Evolutionary conservation across 2,888 invertebrate species (phyloP).

Genomic region (Noctua fimbriata): DNA sequence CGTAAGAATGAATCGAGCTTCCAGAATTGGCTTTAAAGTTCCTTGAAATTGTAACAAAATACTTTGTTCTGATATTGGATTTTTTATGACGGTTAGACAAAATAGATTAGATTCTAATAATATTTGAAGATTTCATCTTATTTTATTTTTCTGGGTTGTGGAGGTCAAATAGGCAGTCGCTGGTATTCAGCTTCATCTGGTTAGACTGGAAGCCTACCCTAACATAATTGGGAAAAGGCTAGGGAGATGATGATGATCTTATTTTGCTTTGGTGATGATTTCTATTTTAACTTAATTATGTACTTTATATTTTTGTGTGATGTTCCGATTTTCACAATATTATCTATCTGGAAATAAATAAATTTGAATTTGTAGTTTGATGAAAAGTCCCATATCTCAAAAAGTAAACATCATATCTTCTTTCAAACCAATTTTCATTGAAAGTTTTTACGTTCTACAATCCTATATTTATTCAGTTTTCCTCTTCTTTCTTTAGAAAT

Average conservation of each 20-base stretch:
- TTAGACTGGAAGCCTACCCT: no score
- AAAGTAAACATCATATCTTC: no score
- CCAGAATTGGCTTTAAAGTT: constrained; percentile 7
- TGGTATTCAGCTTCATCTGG: no score
- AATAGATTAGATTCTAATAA: background rate
- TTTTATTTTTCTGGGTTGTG: background rate
- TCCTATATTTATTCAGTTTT: no score
- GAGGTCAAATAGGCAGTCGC: no score
- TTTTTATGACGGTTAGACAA: background rate
- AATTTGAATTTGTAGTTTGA: no score
- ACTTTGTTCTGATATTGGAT: background rate
- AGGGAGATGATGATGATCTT: no score
- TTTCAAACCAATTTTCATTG: no score
- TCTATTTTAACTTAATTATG: background rate
- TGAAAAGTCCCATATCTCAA: no score
- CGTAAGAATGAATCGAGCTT: constrained; percentile 27
- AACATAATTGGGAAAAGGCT: no score
- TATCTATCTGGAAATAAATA: background rate
- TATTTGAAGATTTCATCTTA: background rate
- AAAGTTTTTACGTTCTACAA: no score
- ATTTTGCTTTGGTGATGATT: background rate
- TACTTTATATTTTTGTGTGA: background rate
- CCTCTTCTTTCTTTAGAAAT: no score
- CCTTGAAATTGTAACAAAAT: background rate
- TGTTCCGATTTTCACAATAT: background rate